These are phyloP conservation scores for Xenops minutus DNA, from an alignment of 2,797 vertebrate genomes.

Conservation along the genomic window DNA sequence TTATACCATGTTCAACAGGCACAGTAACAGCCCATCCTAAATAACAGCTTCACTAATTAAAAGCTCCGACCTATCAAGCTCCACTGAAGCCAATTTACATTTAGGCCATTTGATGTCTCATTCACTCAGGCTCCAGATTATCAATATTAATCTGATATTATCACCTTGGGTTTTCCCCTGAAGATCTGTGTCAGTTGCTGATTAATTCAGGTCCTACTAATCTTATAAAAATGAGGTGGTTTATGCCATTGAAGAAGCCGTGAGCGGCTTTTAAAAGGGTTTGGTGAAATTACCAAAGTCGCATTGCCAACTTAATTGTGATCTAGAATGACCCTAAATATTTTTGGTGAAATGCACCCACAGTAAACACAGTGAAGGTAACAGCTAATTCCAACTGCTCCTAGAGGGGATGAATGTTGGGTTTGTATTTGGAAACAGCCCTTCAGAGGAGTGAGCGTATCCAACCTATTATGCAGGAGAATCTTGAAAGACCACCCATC, in stretches of 20 bases:
- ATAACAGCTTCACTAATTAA: background rate
- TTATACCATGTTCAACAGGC: background rate
- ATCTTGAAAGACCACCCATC: background rate
- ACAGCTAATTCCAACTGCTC: background rate
- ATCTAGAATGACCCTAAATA: background rate
- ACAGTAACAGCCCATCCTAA: background rate
- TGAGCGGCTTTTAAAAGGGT: background rate
- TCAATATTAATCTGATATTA: background rate
- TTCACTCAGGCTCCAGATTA: background rate
- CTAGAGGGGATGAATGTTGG: background rate
- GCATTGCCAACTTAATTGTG: background rate
- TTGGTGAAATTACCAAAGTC: background rate
- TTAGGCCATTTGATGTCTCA: background rate
- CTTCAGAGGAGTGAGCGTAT: background rate
- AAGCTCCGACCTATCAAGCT: background rate
- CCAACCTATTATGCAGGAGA: background rate
- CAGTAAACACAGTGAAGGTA: background rate
- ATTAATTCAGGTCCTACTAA: background rate
- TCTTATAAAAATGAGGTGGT: background rate
- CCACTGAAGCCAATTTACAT: background rate
- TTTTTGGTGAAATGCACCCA: background rate
- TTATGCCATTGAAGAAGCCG: background rate
- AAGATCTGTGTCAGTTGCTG: background rate
- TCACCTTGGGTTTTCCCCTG: background rate
- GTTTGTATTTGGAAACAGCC: background rate